Base-by-base conservation (phyloP, 2,888 invertebrate species). In the Dilophus febrilis region DNA sequence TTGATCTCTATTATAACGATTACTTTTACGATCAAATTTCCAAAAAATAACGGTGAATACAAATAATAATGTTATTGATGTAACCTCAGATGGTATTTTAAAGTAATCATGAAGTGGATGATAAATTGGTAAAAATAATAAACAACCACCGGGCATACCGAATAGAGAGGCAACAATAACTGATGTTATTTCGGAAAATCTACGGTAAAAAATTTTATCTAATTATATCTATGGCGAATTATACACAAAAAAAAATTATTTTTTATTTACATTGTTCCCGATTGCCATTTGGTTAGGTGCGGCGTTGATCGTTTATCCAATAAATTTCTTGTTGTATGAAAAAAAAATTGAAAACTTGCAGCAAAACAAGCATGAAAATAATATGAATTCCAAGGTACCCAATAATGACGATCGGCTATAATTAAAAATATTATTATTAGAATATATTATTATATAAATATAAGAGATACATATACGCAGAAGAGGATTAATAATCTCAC, bases 341-440 rank as follows among this genome's bases (percentile, higher is more conserved):
- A 79, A 53, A 77, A 70, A 53, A 73, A 75, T 13, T 67, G 71
- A 53, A 84, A 78, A 46, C 78, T 74, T 1, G 77, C 73, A 1
- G 81, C 72, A 53, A 84, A 84, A 0, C 77, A 64, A 0, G 77
- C 70, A 55, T 85, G 84, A 65, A 85, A 85, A 54, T 81, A 84
- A 59, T 81, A 85, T 0, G 81, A 82, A 53, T 77, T 84, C 77
- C 79, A 83, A 0, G 85, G 85, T 17, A 85, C 82, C 76, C 78
- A 81, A 58, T 83, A 84, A 57, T 77, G 75, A 31, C 83, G 68
- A 54, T 84, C 83, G 46, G 55, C 66, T 41, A 16, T 14, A n/a
- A 30, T 10, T 28, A 40, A 16, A 33, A 17, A 22, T 42, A n/a
- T 16, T 19, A 36, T 14, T 17, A 13, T 17, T 33, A 17, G 4